Percentiles rank a stretch among this genome's conserved stretches.
Evolutionary conservation across 1,140 invertebrate genomes (phyloP).

Genomic region (Cyphomyrmex costatus): DNA sequence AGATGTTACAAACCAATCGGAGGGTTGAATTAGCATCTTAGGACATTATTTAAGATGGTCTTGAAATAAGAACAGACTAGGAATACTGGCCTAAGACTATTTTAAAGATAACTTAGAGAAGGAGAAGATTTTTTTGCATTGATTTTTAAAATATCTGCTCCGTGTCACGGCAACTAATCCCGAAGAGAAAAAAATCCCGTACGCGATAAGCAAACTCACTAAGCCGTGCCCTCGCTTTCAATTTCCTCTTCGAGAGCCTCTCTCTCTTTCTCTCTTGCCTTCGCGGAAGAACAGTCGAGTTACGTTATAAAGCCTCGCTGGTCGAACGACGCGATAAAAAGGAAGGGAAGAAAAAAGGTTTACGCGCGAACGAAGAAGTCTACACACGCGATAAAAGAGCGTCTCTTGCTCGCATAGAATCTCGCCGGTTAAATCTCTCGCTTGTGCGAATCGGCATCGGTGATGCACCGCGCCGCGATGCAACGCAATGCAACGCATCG

Average conservation of each 20-base stretch:
- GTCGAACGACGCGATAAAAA: conserved; percentile 20
- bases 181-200: neutral
- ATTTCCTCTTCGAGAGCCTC: conserved; percentile 6
- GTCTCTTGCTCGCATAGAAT: neutral
- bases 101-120: neutral
- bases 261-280: neutral
- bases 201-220: neutral
- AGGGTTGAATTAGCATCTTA: too few species aligned
- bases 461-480: neutral
- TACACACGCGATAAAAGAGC: conserved; percentile 1
- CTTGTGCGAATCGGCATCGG: neutral
- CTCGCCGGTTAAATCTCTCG: neutral
- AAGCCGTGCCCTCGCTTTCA: conserved; percentile 1
- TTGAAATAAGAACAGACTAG: too few species aligned
- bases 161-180: neutral
- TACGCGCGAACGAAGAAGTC: conserved; percentile 10
- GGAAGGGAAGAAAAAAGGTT: conserved; percentile 26
- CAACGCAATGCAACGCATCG: neutral
- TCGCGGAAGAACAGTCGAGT: neutral
- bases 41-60: too few species aligned
- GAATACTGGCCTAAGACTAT: too few species aligned
- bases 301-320: conserved; percentile 22
- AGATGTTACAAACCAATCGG: too few species aligned
- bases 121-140: neutral
- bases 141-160: neutral